These are phyloP conservation scores for Lathronympha strigana DNA, from an alignment of 2,888 invertebrate genomes.

Conservation along the genomic window DNA sequence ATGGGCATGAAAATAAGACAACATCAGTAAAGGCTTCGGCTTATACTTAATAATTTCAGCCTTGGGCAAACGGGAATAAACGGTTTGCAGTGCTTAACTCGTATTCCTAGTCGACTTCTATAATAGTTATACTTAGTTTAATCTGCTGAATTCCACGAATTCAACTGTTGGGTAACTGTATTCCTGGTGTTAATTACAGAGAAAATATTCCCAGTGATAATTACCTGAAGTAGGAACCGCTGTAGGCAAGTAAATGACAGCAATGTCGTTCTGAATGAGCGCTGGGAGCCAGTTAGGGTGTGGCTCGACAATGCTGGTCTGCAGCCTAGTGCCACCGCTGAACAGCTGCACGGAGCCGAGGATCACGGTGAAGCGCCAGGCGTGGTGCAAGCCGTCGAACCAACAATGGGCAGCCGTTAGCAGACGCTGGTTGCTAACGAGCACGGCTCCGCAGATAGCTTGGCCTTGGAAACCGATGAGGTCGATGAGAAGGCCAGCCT, in stretches of 20 bases:
- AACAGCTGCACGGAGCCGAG: conserved; percentile 47
- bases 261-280: conserved; percentile 34
- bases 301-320: conserved; percentile 28
- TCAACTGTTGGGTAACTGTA: too few relatives aligned
- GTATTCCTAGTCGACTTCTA: too few relatives aligned
- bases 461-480: conserved; percentile 43
- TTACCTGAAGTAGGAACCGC: conserved; percentile 19
- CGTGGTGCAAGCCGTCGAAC: conserved; percentile 46
- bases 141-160: too few relatives aligned
- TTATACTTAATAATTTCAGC: too few relatives aligned
- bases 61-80: too few relatives aligned
- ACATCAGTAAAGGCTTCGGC: neutral
- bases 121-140: too few relatives aligned
- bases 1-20: neutral
- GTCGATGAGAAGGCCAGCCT: conserved; percentile 50
- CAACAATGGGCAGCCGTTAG: conserved; percentile 55
- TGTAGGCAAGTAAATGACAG: conserved; percentile 31
- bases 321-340: conserved; percentile 30
- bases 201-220: too few relatives aligned
- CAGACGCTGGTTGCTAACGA: conserved; percentile 43
- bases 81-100: too few relatives aligned
- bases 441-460: conserved; percentile 41
- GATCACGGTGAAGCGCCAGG: conserved; percentile 46
- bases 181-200: too few relatives aligned
- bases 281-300: conserved; percentile 28